phyloP scores from a whole-genome alignment of 2,113 vertebrate species.

The Psophia crepitans region DNA sequence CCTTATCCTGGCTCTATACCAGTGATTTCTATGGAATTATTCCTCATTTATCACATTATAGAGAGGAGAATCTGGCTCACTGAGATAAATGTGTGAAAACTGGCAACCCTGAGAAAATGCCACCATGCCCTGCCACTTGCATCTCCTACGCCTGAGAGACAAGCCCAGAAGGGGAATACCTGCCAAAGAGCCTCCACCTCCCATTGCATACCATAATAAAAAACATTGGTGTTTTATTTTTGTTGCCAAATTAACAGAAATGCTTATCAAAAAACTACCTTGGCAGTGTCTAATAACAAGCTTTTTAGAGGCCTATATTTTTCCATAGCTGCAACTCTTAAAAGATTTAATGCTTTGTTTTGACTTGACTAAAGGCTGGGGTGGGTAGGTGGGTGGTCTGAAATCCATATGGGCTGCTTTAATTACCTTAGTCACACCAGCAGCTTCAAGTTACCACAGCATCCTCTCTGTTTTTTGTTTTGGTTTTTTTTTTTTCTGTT shows the following conservation, averaged over 20 bases:
- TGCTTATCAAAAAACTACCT: not conserved
- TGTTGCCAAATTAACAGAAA: slow-evolving; percentile 25
- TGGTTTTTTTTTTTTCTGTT: no score
- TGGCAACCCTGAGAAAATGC: not conserved
- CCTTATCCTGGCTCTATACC: not conserved
- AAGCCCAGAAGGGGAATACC: not conserved
- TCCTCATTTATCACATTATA: not conserved
- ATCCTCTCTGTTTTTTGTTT: slow-evolving; percentile 23
- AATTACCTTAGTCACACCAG: slow-evolving; percentile 58
- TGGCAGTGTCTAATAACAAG: slow-evolving; percentile 23
- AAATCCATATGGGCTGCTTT: slow-evolving; percentile 52
- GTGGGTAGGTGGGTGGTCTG: slow-evolving; percentile 53
- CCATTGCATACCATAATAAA: not conserved
- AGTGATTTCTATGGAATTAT: not conserved
- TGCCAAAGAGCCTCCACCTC: not conserved
- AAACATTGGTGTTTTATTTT: not conserved
- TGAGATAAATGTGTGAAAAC: not conserved
- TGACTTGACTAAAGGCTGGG: slow-evolving; percentile 53
- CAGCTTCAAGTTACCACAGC: slow-evolving; percentile 2
- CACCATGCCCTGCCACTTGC: not conserved
- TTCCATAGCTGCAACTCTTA: slow-evolving; percentile 13
- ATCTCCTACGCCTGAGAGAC: not conserved
- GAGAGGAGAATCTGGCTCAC: not conserved
- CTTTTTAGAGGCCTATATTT: not conserved
- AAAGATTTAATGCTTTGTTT: slow-evolving; percentile 54